Evolutionary conservation across 2,888 invertebrate species (phyloP).

Genomic region (Margaritifera margaritifera): DNA sequence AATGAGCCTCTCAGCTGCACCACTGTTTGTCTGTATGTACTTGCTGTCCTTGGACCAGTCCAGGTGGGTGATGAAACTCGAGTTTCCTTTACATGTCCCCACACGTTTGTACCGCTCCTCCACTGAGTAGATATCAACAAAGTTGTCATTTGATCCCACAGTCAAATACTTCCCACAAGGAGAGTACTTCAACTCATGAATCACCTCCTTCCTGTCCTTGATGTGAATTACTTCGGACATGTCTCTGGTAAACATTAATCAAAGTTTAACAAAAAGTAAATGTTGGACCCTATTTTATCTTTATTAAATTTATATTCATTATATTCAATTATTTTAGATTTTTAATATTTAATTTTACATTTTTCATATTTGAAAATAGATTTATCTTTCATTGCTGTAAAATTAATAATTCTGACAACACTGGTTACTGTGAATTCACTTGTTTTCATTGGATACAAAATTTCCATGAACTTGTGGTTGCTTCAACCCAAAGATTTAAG

Average conservation of each 20-base stretch:
- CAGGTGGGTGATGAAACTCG: conserved; percentile 74
- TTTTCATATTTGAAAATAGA: too few species aligned
- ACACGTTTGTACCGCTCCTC: conserved; percentile 69
- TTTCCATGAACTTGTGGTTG: too few species aligned
- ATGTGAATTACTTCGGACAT: conserved; percentile 68
- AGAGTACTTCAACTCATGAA: conserved; percentile 74
- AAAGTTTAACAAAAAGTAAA: background rate
- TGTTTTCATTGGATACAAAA: too few species aligned
- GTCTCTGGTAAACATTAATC: conserved; percentile 58
- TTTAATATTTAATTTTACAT: background rate
- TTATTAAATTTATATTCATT: background rate
- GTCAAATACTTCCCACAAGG: conserved; percentile 73
- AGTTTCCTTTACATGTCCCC: conserved; percentile 70
- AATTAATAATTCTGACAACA: too few species aligned
- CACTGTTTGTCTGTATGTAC: conserved; percentile 73
- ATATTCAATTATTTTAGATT: background rate
- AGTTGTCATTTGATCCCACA: conserved; percentile 74
- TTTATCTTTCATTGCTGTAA: too few species aligned
- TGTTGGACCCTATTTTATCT: too few species aligned
- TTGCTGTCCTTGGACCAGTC: conserved; percentile 74
- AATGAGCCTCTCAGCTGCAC: conserved; percentile 71
- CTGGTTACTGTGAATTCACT: too few species aligned
- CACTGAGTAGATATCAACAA: conserved; percentile 72
- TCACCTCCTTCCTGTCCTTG: conserved; percentile 72
- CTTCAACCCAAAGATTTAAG: too few species aligned